Percentiles rank a stretch among this genome's conserved stretches.
Conservation (phyloP, 2,888 invertebrate species). For the Taphrorychus bicolor region DNA sequence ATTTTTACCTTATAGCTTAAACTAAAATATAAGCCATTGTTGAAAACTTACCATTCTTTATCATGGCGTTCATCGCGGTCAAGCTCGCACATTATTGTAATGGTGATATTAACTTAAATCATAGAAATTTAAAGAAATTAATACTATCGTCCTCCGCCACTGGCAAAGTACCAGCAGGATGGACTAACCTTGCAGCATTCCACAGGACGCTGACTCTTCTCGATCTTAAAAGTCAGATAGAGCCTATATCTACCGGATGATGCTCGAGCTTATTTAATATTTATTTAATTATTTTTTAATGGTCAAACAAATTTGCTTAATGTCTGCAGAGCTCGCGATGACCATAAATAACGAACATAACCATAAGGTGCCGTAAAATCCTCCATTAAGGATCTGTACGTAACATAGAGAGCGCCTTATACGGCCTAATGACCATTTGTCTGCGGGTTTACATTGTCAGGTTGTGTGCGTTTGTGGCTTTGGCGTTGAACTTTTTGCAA, state of each 20-base stretch:
- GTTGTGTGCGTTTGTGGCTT: neutral
- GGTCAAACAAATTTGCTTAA: slow-evolving; percentile 26
- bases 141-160: slow-evolving; percentile 21
- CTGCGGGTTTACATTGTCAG: neutral
- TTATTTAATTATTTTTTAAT: slow-evolving; percentile 27
- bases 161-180: slow-evolving; percentile 19
- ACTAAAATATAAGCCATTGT: too few relatives aligned
- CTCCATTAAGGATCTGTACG: neutral
- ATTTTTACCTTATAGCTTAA: too few relatives aligned
- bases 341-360: slow-evolving; percentile 5
- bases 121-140: too few relatives aligned
- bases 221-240: slow-evolving; percentile 22
- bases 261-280: slow-evolving; percentile 22
- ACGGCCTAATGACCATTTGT: neutral
- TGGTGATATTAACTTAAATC: too few relatives aligned
- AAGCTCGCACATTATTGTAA: too few relatives aligned
- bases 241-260: slow-evolving; percentile 30
- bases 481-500: neutral
- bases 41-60: too few relatives aligned
- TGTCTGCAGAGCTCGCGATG: neutral
- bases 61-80: too few relatives aligned
- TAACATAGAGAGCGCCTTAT: neutral
- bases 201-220: slow-evolving; percentile 49
- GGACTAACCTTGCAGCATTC: slow-evolving; percentile 54
- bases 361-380: slow-evolving; percentile 4